Evolutionary conservation across 2,113 vertebrate species (phyloP), one percentile per base, ranked within the genome.

Genomic region (Gnathonemus longibarbis): DNA sequence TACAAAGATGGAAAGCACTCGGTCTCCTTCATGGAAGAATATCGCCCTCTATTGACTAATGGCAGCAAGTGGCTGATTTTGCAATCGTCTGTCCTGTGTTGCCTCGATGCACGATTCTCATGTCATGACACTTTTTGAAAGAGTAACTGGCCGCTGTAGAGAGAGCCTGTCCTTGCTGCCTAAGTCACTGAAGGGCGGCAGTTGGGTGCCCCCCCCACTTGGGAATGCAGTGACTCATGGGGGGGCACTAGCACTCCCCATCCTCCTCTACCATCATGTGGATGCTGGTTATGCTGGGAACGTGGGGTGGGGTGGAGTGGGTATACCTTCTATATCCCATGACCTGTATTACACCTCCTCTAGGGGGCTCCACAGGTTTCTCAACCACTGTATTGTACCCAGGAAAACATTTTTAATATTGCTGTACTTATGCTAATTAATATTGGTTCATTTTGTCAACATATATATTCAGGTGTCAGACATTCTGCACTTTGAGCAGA

Each of bases 41-140:
- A 91, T 91, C 86, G 92, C 91, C 92, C 91, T 80, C 91, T 91
- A 6, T 89, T 89, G 92, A 35, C 70, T 56, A 87, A 84, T 89
- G 50, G 45, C 84, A 39, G 50, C 39, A 77, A 89, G 31, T 88
- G 62, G 24, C 35, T 84, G 35, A 17, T 56, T 39, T 21, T 80
- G 15, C 70, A 7, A 46, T 31, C n/a, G 3, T 15, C 58, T 66
- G 27, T 74, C 15, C 35, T 66, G 8, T 70, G 58, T 80, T 42
- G 4, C 74, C 35, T 19, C 17, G 10, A 70, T 39, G 35, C 74
- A 80, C 74, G 5, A 42, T 42, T 42, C 62, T 70, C 62, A 70
- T 77, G 27, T 77, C 70, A 2, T 80, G 74, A 42, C 13, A 8
- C 35, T 42, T 19, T 19, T 80, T 70, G n/a, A 70, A 13, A 66